These are phyloP conservation scores for Tetramorium parvispinum DNA, from an alignment of 1,140 invertebrate species.

Conservation along the genomic window DNA sequence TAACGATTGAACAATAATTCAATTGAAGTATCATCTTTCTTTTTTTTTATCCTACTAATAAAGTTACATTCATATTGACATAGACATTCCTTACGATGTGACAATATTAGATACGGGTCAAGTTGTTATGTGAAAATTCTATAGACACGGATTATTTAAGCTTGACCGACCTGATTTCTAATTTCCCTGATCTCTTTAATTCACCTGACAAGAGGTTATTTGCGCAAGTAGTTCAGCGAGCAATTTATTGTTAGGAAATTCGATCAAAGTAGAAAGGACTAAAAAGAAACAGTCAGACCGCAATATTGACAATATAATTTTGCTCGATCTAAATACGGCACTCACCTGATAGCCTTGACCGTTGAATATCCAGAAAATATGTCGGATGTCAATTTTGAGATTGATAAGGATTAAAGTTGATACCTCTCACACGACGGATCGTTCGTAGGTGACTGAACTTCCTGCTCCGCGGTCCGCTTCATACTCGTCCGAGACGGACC, in stretches of 20 bases:
- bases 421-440: constrained; percentile 65
- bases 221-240: constrained; percentile 6
- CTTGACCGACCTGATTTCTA: not conserved
- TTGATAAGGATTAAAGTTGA: constrained; percentile 37
- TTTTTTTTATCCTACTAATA: not conserved
- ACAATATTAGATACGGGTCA: not conserved
- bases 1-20: not conserved
- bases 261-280: not conserved
- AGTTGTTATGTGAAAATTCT: not conserved
- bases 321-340: constrained; percentile 9
- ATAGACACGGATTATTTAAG: not conserved
- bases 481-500: constrained; percentile 42
- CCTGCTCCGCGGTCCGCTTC: constrained; percentile 64
- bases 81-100: not conserved
- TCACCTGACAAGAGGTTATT: not conserved
- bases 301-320: constrained; percentile 4
- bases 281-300: not conserved
- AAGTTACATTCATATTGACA: not conserved
- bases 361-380: constrained; percentile 27
- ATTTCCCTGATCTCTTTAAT: not conserved
- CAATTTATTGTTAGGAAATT: constrained; percentile 14
- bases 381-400: constrained; percentile 14
- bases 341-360: constrained; percentile 55
- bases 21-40: not conserved
- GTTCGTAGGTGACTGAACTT: constrained; percentile 77